Evolutionary conservation across 2,888 invertebrate genomes (phyloP).

Genomic region (Nasonia oneida): DNA sequence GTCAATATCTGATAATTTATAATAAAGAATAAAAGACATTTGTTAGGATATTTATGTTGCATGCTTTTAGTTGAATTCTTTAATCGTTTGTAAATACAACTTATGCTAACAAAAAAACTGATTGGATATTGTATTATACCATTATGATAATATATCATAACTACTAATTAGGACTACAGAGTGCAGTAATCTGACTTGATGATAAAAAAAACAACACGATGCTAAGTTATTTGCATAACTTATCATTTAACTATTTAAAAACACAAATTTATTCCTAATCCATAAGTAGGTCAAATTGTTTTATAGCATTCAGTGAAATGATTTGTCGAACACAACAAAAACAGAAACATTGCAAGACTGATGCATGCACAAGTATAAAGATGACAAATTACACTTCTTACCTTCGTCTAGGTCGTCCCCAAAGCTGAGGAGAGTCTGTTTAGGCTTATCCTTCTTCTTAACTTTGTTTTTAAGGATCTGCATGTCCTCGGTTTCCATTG

Average conservation of each 20-base stretch:
- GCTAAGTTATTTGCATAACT: too few species aligned
- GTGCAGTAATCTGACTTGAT: neutral
- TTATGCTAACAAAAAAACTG: neutral
- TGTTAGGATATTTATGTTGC: too few species aligned
- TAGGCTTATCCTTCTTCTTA: slow-evolving; percentile 80
- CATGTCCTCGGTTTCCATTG: slow-evolving; percentile 78
- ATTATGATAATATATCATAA: neutral
- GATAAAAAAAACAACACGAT: neutral
- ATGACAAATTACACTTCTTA: slow-evolving; percentile 52
- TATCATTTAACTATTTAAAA: too few species aligned
- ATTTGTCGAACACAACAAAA: neutral
- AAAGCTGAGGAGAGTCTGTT: slow-evolving; percentile 89
- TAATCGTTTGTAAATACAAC: neutral
- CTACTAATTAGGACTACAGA: too few species aligned
- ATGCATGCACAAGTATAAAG: neutral
- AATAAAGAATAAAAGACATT: neutral
- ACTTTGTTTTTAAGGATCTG: slow-evolving; percentile 78
- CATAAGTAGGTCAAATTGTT: too few species aligned
- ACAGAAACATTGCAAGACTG: neutral
- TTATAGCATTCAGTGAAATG: too few species aligned
- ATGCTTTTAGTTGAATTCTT: neutral
- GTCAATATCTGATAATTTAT: neutral
- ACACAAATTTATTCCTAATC: too few species aligned
- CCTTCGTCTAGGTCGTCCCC: slow-evolving; percentile 82
- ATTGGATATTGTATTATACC: neutral